Percentiles rank a stretch among this genome's conserved stretches.
These are phyloP conservation scores for Lasioglossum leucozonium DNA, from an alignment of 2,888 invertebrate genomes.

Conservation along the genomic window DNA sequence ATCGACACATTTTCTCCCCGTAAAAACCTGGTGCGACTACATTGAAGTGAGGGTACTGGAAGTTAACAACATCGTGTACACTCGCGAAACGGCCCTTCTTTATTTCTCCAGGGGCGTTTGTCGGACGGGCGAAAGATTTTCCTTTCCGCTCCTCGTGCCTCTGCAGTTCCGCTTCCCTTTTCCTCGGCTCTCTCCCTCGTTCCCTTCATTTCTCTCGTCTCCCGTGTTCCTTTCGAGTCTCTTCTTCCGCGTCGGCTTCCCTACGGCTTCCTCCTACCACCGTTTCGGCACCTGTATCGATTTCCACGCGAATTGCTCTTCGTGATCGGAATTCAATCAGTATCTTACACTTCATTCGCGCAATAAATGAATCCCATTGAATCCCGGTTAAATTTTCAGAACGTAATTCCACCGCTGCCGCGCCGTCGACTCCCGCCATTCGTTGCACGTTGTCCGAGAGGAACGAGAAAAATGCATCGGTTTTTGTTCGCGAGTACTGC, in stretches of 20 bases:
- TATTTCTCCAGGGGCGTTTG: constrained; percentile 77
- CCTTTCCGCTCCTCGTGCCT: background rate
- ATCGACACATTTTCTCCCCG: constrained; percentile 50
- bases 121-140: constrained; percentile 62
- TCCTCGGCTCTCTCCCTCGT: background rate
- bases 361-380: constrained; percentile 34
- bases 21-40: constrained; percentile 49
- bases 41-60: constrained; percentile 36
- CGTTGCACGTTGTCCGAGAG: background rate
- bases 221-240: constrained; percentile 10
- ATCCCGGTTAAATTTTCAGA: constrained; percentile 33
- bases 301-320: constrained; percentile 20
- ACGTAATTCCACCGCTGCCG: constrained; percentile 6
- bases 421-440: background rate
- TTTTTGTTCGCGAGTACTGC: background rate
- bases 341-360: constrained; percentile 24
- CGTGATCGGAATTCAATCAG: constrained; percentile 53
- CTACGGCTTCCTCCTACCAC: constrained; percentile 14
- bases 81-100: constrained; percentile 61
- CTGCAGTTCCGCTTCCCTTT: background rate
- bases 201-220: constrained; percentile 5
- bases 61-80: constrained; percentile 55
- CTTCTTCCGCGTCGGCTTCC: constrained; percentile 9
- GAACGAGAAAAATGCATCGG: background rate
- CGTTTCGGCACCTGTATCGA: constrained; percentile 38